A percentile compares a stretch with the other conserved stretches of the same genome.
phyloP scores from a whole-genome alignment of 2,113 vertebrate species.

The Bubo blakistoni region DNA sequence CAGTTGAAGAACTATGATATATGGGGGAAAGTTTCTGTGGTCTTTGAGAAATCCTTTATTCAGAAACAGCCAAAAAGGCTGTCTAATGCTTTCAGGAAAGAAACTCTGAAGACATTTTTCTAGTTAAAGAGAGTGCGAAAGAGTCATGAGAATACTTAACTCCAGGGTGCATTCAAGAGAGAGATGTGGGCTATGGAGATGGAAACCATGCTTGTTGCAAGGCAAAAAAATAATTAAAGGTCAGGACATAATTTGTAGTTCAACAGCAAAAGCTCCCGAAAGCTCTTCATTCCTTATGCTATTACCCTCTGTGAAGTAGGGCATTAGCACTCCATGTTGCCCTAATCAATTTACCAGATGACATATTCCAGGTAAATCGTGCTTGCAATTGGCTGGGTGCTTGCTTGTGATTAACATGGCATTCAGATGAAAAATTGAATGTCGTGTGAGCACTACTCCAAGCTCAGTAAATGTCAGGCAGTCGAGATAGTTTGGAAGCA shows the following conservation, averaged over 20 bases:
- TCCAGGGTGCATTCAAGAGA: background rate
- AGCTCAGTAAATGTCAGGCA: constrained; percentile 35
- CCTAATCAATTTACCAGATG: constrained; percentile 56
- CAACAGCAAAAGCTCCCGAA: constrained; percentile 21
- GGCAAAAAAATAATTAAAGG: constrained; percentile 25
- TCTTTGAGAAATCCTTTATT: constrained; percentile 18
- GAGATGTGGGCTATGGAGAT: background rate
- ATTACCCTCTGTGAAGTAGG: constrained; percentile 25
- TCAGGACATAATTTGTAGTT: constrained; percentile 46
- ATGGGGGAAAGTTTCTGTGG: background rate
- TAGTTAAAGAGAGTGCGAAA: background rate
- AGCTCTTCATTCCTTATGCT: constrained; percentile 5
- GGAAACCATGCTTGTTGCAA: background rate
- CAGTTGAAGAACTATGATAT: background rate
- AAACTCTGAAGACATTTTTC: background rate
- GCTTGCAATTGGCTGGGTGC: background rate
- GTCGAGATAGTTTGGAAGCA: constrained; percentile 16
- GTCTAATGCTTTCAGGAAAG: background rate
- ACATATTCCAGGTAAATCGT: constrained; percentile 3
- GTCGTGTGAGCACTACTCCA: background rate
- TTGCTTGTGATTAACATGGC: constrained; percentile 31
- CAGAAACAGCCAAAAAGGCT: background rate
- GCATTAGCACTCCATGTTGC: constrained; percentile 32
- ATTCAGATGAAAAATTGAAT: constrained; percentile 41
- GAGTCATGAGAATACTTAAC: background rate